Evolutionary conservation across 37 sponge, comb jelly and placozoan genomes (phyloP).

Genomic region (Aplysina aerophoba): DNA sequence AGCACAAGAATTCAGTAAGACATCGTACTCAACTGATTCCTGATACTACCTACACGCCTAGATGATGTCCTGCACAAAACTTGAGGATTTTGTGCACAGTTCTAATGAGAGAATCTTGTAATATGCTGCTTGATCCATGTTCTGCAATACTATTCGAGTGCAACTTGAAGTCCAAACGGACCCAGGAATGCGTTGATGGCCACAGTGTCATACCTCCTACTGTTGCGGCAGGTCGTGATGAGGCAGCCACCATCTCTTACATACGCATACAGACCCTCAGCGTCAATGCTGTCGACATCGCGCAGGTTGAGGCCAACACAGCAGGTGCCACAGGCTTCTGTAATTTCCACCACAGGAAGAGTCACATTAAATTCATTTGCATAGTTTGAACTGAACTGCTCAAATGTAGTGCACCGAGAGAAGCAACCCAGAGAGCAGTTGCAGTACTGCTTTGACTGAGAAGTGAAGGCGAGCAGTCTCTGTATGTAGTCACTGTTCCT

Average conservation of each 20-base stretch:
- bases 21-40: too few species aligned
- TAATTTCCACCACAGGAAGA: neutral
- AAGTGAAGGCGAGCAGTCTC: neutral
- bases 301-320: neutral
- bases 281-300: neutral
- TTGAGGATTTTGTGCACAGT: too few species aligned
- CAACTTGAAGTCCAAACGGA: conserved; percentile 2
- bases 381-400: neutral
- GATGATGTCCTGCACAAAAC: too few species aligned
- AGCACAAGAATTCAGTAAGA: too few species aligned
- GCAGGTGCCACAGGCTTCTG: neutral
- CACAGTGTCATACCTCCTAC: neutral
- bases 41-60: too few species aligned
- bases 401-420: neutral
- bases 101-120: too few species aligned
- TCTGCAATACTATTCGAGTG: too few species aligned
- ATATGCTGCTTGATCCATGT: too few species aligned
- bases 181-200: neutral
- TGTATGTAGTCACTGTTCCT: neutral
- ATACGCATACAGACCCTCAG: neutral
- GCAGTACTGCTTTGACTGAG: neutral
- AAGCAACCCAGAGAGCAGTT: neutral
- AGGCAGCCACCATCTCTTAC: conserved; percentile 5
- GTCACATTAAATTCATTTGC: neutral
- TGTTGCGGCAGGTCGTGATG: neutral